These are phyloP conservation scores for Cyrtodaria siliqua DNA, from an alignment of 2,888 invertebrate genomes.

Conservation along the genomic window DNA sequence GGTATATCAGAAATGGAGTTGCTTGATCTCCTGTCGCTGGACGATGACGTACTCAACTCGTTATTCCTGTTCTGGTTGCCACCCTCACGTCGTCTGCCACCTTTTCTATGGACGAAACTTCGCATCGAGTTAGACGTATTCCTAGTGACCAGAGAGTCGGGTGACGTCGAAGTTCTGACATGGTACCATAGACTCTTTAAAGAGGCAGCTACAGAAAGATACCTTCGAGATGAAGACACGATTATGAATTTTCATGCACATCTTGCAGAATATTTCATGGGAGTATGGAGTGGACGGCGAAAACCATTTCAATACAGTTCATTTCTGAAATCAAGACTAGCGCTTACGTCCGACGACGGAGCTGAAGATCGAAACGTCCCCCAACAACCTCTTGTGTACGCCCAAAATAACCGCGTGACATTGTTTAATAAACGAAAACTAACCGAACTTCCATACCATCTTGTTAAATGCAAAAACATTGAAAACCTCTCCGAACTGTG, in stretches of 20 bases:
- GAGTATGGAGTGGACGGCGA: conserved; percentile 75
- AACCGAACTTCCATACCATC: conserved; percentile 80
- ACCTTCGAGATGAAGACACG: conserved; percentile 58
- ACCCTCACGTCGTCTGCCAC: conserved; percentile 79
- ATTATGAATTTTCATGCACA: conserved; percentile 70
- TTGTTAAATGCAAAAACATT: conserved; percentile 86
- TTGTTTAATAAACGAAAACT: conserved; percentile 81
- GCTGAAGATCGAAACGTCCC: conserved; percentile 78
- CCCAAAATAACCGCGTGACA: conserved; percentile 47
- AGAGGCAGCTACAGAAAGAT: conserved; percentile 71
- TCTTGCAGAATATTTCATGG: conserved; percentile 80
- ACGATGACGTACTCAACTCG: conserved; percentile 77
- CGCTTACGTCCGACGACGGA: conserved; percentile 59
- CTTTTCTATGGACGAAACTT: conserved; percentile 79
- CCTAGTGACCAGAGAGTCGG: conserved; percentile 72
- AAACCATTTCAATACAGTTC: conserved; percentile 76
- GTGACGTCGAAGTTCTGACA: conserved; percentile 71
- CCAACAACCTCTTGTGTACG: conserved; percentile 75
- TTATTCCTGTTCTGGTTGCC: conserved; percentile 79
- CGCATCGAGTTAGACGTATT: conserved; percentile 71
- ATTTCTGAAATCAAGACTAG: conserved; percentile 60
- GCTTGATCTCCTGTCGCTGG: conserved; percentile 77
- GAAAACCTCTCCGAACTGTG: conserved; percentile 96
- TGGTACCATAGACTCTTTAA: conserved; percentile 82
- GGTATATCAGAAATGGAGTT: conserved; percentile 78